Evolutionary conservation across 2,888 invertebrate species (phyloP).

Genomic region (Watsonalla binaria): DNA sequence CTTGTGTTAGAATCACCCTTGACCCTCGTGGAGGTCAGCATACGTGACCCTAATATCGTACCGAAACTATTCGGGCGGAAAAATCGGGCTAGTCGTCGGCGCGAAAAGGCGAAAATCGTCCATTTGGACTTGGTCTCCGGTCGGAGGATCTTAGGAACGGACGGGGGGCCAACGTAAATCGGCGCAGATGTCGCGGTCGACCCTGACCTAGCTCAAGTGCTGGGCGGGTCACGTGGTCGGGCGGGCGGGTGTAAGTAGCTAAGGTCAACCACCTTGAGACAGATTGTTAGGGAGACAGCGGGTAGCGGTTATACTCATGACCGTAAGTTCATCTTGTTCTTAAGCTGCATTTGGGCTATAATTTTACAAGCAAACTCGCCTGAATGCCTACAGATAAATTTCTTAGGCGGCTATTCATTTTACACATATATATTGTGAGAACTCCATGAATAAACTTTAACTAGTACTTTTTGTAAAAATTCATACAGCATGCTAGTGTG

Average conservation of each 20-base stretch:
- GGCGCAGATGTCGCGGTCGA: slow-evolving; percentile 53
- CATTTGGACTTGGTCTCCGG: slow-evolving; percentile 29
- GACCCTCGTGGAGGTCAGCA: slow-evolving; percentile 63
- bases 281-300: slow-evolving; percentile 46
- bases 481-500: too few relatives aligned
- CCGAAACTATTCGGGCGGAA: slow-evolving; percentile 69
- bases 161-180: slow-evolving; percentile 42
- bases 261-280: slow-evolving; percentile 75
- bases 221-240: slow-evolving; percentile 71
- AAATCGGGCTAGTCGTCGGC: slow-evolving; percentile 55
- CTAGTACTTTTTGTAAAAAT: too few relatives aligned
- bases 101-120: slow-evolving; percentile 43
- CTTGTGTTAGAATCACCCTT: slow-evolving; percentile 39
- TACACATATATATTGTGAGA: too few relatives aligned
- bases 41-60: slow-evolving; percentile 50
- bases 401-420: too few relatives aligned
- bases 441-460: too few relatives aligned
- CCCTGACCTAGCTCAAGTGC: slow-evolving; percentile 74
- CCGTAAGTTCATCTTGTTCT: background rate
- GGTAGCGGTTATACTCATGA: slow-evolving; percentile 9
- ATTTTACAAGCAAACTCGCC: too few relatives aligned
- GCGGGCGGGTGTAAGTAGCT: slow-evolving; percentile 59
- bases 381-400: too few relatives aligned
- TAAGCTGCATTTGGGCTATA: background rate
- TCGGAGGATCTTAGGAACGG: slow-evolving; percentile 11